Evolutionary conservation across 92 coral and sea anemone species (phyloP), one percentile per base, ranked within the genome.

Genomic region (Palythoa caribaeorum): DNA sequence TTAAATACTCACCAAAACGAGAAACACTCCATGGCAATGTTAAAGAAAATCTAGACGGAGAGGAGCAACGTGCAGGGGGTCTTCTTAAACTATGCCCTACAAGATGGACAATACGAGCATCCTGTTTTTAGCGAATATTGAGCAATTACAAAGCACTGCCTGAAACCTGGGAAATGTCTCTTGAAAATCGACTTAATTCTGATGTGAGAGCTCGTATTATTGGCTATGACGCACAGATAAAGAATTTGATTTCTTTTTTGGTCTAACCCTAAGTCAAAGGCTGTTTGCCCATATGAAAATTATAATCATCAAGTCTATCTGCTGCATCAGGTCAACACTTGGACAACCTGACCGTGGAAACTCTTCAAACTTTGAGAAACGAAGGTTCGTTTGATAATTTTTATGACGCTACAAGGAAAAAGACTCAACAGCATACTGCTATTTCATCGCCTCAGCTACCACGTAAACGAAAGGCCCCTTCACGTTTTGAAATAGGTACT

Each of bases 391-490:
- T 87, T 87, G 62, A 91, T 54, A 59, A 71, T 37, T 87, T 91
- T 68, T 90, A 85, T 53, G 90, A 80, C 69, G 54, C 48, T 14
- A 38, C 83, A 44, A 69, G 71, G 55, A 71, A 69, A 39, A 91
- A 91, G 76, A 89, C 62, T 19, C 81, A 91, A 35, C 54, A 87
- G 57, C 93, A 81, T 87, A 86, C 87, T 50, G 73, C 76, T 54
- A 65, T 91, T 66, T 50, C 90, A 28, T 0, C 14, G 88, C 74
- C 88, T 87, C 93, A 53, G 74, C 69, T 73, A 8, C 93, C 93
- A 90, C 87, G 93, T 53, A 90, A 90, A 73, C 90, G 80, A 87
- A 85, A 28, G 55, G 73, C 74, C 48, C 88, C 88, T 53, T 60
- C 88, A 60, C 69, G 85, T 52, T 90, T 74, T 66, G 90, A 90